A percentile compares a stretch with the other conserved stretches of the same genome.
Evolutionary conservation across 1,140 invertebrate genomes (phyloP).

Genomic region (honey bee (Apis mellifera)): Amel_HAv3.1 CM009933.2:8781501-8782000

Average conservation of each 20-base stretch:
- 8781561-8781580: conserved; percentile 29
- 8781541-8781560: conserved; percentile 44
- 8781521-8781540: conserved; percentile 23
- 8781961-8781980: not conserved
- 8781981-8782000: too few species aligned
- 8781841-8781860: too few species aligned
- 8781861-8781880: too few species aligned
- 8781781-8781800: not conserved
- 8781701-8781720: not conserved
- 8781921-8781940: not conserved
- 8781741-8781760: not conserved
- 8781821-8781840: not conserved
- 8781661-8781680: conserved; percentile 33
- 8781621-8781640: conserved; percentile 11
- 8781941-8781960: not conserved
- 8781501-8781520: conserved; percentile 12
- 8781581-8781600: conserved; percentile 36
- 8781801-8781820: not conserved
- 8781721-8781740: not conserved
- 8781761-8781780: not conserved
- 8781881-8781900: too few species aligned
- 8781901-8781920: too few species aligned
- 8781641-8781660: conserved; percentile 19
- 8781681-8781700: not conserved
- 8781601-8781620: conserved; percentile 21